These are phyloP conservation scores for Aythya baeri DNA, from an alignment of 2,113 vertebrate genomes.

Conservation along the genomic window DNA sequence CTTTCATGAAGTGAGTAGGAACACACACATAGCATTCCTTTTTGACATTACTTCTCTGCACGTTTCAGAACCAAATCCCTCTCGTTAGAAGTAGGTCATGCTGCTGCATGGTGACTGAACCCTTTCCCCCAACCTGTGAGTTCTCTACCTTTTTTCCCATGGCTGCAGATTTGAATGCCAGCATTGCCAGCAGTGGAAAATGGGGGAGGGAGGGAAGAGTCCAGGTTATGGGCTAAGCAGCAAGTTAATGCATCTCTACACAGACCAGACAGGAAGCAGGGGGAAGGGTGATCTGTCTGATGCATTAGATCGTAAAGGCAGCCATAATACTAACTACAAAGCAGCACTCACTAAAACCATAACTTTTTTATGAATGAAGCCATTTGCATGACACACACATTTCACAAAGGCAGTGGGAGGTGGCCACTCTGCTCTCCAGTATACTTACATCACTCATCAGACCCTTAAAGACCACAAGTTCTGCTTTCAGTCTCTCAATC, in stretches of 20 bases:
- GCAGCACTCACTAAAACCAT: constrained; percentile 60
- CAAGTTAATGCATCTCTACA: constrained; percentile 79
- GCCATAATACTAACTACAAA: constrained; percentile 74
- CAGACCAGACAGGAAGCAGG: constrained; percentile 71
- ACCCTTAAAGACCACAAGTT: constrained; percentile 97
- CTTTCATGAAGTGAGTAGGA: background rate
- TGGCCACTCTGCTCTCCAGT: background rate
- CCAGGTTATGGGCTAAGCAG: constrained; percentile 70
- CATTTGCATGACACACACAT: constrained; percentile 54
- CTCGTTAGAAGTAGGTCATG: background rate
- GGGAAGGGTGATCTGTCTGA: constrained; percentile 55
- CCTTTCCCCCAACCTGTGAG: background rate
- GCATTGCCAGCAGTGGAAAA: background rate
- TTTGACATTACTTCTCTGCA: fast-evolving
- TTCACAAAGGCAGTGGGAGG: background rate
- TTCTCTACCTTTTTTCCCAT: background rate
- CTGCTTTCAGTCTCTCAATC: constrained; percentile 93
- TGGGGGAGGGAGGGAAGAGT: constrained; percentile 40
- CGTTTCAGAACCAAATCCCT: fast-evolving
- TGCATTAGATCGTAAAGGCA: constrained; percentile 71
- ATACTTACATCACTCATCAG: constrained; percentile 97
- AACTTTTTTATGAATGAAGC: constrained; percentile 69
- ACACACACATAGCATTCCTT: fast-evolving
- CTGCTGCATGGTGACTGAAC: background rate
- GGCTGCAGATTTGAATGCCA: background rate